phyloP scores from a whole-genome alignment of 2,113 vertebrate genomes.

The Empidonax traillii region DNA sequence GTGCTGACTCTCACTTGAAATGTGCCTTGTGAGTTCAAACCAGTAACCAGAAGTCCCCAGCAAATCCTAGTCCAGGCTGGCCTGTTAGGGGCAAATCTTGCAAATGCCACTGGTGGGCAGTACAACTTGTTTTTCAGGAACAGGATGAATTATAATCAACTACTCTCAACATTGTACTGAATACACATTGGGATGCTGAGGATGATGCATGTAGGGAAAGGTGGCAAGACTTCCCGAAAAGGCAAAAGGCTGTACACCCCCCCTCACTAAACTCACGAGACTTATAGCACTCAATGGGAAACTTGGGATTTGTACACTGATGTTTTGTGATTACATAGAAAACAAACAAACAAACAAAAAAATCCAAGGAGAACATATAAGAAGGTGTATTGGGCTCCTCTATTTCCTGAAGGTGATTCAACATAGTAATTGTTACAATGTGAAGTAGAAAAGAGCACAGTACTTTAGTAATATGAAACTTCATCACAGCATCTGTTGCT shows the following conservation, averaged over 20 bases:
- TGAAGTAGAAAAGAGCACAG: not conserved
- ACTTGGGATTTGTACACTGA: not conserved
- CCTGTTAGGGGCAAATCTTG: not conserved
- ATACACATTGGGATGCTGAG: not conserved
- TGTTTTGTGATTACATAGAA: not conserved
- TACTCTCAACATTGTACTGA: rapidly evolving
- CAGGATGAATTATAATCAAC: not conserved
- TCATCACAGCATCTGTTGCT: slow-evolving; percentile 11
- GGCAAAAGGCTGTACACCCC: not conserved
- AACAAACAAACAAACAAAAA: not conserved
- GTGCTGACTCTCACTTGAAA: not conserved
- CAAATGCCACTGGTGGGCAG: not conserved
- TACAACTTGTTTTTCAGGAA: not conserved
- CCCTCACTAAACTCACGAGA: not conserved
- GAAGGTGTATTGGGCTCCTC: not conserved
- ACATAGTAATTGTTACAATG: not conserved
- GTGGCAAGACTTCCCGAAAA: not conserved
- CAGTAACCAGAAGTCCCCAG: not conserved
- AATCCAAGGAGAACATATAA: not conserved
- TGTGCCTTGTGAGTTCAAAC: not conserved
- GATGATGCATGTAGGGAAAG: not conserved
- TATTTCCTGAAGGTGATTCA: slow-evolving; percentile 16
- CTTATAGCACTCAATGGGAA: not conserved
- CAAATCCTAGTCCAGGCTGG: not conserved
- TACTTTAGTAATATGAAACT: slow-evolving; percentile 12